These are phyloP conservation scores for Gymnothorax javanicus DNA, from an alignment of 2,797 vertebrate species.

Conservation along the genomic window DNA sequence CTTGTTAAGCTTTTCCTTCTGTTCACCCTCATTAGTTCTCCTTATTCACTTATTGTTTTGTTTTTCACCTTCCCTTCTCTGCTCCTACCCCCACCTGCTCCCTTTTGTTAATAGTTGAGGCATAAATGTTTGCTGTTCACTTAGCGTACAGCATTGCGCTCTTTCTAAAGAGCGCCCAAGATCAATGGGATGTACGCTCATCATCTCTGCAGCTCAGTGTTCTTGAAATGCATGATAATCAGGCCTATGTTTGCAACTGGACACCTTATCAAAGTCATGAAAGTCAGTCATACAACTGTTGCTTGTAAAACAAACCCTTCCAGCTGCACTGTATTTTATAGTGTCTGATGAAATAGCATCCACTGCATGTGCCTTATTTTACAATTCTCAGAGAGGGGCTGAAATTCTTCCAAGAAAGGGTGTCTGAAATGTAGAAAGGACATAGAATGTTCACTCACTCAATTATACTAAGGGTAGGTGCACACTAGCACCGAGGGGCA, in stretches of 20 bases:
- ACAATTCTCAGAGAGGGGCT: too few relatives aligned
- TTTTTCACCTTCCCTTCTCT: too few relatives aligned
- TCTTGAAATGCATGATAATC: background rate
- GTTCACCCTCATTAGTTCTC: too few relatives aligned
- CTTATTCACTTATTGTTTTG: too few relatives aligned
- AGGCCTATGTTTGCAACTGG: background rate
- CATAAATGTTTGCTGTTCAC: background rate
- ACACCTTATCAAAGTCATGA: background rate
- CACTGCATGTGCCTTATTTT: background rate
- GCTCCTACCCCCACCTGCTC: too few relatives aligned
- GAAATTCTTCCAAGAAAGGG: too few relatives aligned
- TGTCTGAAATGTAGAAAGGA: too few relatives aligned
- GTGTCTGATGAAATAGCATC: background rate
- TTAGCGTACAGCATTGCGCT: background rate
- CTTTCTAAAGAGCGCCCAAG: background rate
- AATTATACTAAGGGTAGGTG: too few relatives aligned
- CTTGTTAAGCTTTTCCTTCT: too few relatives aligned
- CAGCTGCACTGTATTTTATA: background rate
- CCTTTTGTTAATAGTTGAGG: too few relatives aligned
- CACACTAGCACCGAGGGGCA: too few relatives aligned
- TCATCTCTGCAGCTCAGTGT: background rate
- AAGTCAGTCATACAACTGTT: background rate
- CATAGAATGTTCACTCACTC: too few relatives aligned
- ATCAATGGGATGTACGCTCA: background rate
- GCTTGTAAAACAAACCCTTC: background rate